phyloP scores from a whole-genome alignment of 2,888 invertebrate genomes.

The Lasioglossum morio region DNA sequence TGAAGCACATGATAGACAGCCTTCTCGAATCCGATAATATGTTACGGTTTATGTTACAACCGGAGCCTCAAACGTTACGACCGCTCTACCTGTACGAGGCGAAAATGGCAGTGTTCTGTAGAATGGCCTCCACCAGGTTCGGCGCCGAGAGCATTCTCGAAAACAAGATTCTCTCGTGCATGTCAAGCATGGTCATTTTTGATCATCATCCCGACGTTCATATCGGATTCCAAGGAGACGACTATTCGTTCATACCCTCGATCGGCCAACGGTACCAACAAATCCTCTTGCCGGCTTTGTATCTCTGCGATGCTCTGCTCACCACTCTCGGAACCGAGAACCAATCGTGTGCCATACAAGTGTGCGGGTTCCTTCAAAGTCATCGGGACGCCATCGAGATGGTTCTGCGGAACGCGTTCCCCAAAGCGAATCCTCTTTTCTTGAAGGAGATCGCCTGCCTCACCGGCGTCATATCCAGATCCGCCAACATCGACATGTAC shows the following conservation, averaged over 20 bases:
- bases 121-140: slow-evolving; percentile 88
- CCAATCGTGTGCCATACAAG: slow-evolving; percentile 92
- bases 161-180: slow-evolving; percentile 87
- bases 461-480: slow-evolving; percentile 90
- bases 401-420: slow-evolving; percentile 90
- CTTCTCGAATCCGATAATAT: slow-evolving; percentile 91
- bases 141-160: slow-evolving; percentile 89
- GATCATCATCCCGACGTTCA: slow-evolving; percentile 90
- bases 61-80: slow-evolving; percentile 89
- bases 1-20: slow-evolving; percentile 93
- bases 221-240: slow-evolving; percentile 76
- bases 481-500: slow-evolving; percentile 86
- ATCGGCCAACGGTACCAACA: slow-evolving; percentile 91
- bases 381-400: slow-evolving; percentile 93
- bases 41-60: slow-evolving; percentile 88
- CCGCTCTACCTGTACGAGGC: slow-evolving; percentile 95
- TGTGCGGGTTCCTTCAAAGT: slow-evolving; percentile 92
- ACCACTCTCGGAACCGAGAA: slow-evolving; percentile 94
- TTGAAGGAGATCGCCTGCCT: slow-evolving; percentile 91
- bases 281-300: slow-evolving; percentile 92
- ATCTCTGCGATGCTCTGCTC: slow-evolving; percentile 92
- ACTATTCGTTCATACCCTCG: slow-evolving; percentile 87
- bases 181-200: slow-evolving; percentile 90
- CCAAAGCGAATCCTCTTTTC: slow-evolving; percentile 88
- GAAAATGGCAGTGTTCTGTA: slow-evolving; percentile 92